A percentile compares a stretch with the other conserved stretches of the same genome.
These are phyloP conservation scores for Glaucomys volans DNA, from an alignment of 2,113 vertebrate species.

Conservation along the genomic window DNA sequence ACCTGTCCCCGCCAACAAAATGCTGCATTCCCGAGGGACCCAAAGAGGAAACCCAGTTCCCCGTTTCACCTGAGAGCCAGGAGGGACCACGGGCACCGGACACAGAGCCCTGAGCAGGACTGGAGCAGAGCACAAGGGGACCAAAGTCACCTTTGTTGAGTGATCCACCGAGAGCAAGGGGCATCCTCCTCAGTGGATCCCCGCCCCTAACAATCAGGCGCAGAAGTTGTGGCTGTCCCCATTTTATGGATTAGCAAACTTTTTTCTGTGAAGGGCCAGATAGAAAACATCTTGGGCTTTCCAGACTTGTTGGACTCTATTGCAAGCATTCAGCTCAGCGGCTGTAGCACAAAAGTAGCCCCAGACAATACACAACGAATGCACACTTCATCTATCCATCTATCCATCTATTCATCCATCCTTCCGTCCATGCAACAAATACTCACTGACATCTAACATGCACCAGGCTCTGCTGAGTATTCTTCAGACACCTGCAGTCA, in stretches of 20 bases:
- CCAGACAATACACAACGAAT: not conserved
- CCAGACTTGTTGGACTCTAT: not conserved
- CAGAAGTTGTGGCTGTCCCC: not conserved
- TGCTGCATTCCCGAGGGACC: not conserved
- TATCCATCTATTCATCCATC: not conserved
- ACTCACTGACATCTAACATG: not conserved
- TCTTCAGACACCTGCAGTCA: not conserved
- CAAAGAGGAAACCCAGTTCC: not conserved
- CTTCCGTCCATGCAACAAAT: not conserved
- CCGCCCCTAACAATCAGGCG: not conserved
- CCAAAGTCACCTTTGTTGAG: not conserved
- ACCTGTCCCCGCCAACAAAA: not conserved
- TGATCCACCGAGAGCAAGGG: not conserved
- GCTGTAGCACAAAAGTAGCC: not conserved
- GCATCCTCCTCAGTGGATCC: not conserved
- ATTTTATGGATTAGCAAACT: not conserved
- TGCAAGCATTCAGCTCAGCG: not conserved
- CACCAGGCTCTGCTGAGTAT: not conserved
- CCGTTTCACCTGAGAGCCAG: not conserved
- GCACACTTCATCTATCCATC: not conserved
- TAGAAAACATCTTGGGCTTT: not conserved
- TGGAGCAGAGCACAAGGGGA: too few relatives aligned
- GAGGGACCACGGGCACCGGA: not conserved
- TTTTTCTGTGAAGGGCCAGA: not conserved
- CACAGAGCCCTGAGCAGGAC: not conserved